phyloP scores from a whole-genome alignment of 2,797 vertebrate genomes.

The Sarcoramphus papa region DNA sequence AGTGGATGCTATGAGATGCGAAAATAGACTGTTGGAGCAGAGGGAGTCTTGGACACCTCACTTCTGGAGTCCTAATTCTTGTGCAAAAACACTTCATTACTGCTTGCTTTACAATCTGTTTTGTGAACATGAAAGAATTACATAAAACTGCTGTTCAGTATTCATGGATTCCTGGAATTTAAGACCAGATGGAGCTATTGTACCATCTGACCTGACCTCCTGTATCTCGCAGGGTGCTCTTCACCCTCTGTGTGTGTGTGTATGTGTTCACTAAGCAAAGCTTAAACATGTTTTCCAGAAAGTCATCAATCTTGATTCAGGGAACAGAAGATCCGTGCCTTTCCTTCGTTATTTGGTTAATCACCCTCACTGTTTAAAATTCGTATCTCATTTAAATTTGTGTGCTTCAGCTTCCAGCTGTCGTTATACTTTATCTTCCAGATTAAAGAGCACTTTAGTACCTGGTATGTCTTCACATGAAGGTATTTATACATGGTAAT shows the following conservation, averaged over 20 bases:
- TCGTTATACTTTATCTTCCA: neutral
- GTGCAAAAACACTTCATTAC: neutral
- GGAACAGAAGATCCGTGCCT: neutral
- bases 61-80: neutral
- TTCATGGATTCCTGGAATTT: neutral
- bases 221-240: neutral
- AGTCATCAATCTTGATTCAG: neutral
- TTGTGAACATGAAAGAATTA: neutral
- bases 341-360: neutral
- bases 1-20: neutral
- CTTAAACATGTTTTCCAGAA: neutral
- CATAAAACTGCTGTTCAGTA: neutral
- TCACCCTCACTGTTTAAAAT: neutral
- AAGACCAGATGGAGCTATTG: neutral
- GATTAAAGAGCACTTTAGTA: neutral
- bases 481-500: neutral
- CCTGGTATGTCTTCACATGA: neutral
- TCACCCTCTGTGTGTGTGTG: neutral
- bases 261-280: neutral
- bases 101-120: neutral
- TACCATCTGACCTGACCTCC: neutral
- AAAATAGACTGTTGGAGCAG: neutral
- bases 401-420: constrained; percentile 5
- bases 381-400: neutral
- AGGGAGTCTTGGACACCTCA: neutral